Evolutionary conservation across 2,797 vertebrate genomes (phyloP), one percentile per base, ranked within the genome.

Genomic region (Mormyrus hasselquistii): DNA sequence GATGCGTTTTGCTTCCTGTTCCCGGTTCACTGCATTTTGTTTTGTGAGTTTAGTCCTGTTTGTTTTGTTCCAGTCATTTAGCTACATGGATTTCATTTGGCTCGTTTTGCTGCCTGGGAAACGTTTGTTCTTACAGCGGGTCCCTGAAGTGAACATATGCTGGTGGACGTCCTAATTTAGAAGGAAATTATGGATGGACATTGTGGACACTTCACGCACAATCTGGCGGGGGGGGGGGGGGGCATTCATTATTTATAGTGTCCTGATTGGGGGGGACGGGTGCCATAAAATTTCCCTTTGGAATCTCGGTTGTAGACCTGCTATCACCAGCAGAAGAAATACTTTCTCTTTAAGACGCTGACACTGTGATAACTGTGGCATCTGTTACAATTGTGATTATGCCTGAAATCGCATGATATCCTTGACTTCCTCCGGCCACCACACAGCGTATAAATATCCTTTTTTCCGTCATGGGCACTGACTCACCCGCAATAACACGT

Each of bases 371-470:
- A 57, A 86, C 25, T 50, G 52, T 50, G 22, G 53, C 14, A 38
- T 86, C 57, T 86, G 52, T 19, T 19, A 86, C 16, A 52, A 14
- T 55, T 16, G 52, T 86, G 85, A 57, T 59, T 57, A 86, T 59
- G 52, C 52, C 49, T 55, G 49, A 86, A 86, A 57, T 86, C 7
- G 53, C 85, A 86, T 86, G 25, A 59, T 34, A 86, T 57, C 52
- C 25, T 29, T 38, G 29, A 25, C 49, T 50, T 29, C 85, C 52
- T 10, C 8, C 7, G 29, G 6, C 85, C 50, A 34, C 73, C 73
- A 79, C 73, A 2, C 16, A 79, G 38, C 73, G 16, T 86, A 86
- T 86, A 86, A 86, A 86, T 55, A 86, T 86, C 85, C 29, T n/a
- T 55, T 86, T 85, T 89, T 38, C 85, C 52, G 2, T 55, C 25